Base-by-base conservation (phyloP, 2,888 invertebrate genomes). In the Thereva nobilitata region DNA sequence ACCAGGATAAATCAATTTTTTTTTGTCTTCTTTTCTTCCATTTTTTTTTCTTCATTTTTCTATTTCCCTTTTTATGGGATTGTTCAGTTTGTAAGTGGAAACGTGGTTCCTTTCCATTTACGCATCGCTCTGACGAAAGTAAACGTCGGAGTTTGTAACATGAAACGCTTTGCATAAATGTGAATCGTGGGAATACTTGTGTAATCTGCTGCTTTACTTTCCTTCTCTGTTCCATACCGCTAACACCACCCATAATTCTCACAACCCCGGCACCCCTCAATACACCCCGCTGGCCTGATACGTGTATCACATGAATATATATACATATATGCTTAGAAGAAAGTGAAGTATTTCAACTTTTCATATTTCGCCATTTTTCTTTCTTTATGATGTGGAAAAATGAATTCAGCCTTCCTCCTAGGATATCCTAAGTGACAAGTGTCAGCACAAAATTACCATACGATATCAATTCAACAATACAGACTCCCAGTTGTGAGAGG, bases 121-220 rank as follows among this genome's bases (percentile, higher is more conserved):
- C 49, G 40, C n/a, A 12, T 7, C 12, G 38, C 8, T n/a, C 59
- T 38, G 38, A 45, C 45, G 10, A 12, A 45, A 38, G 8, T 47
- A 42, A 59, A 8, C 38, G 59, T 8, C 23, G 23, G 40, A 59
- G 12, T 37, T 12, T 59, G 59, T 59, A 59, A 49, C 59, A 47
- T 59, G 59, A 59, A 59, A 35, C 59, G 49, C 59, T 59, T 59
- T 59, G 45, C 59, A 59, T 59, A 59, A 59, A 59, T 59, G 59
- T 49, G 47, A 59, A 10, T 47, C 59, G 47, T 59, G 59, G 59
- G 59, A 59, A 49, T 59, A 59, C 56, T 56, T 56, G 59, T 59
- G 23, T 23, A 23, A 23, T 23, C 23, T 23, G 23, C 23, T 23
- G 23, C 23, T 23, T 23, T 23, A 23, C 23, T 23, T 23, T 23